Evolutionary conservation across 2,797 vertebrate species (phyloP), one percentile per base, ranked within the genome.

Genomic region (Helostoma temminkii): DNA sequence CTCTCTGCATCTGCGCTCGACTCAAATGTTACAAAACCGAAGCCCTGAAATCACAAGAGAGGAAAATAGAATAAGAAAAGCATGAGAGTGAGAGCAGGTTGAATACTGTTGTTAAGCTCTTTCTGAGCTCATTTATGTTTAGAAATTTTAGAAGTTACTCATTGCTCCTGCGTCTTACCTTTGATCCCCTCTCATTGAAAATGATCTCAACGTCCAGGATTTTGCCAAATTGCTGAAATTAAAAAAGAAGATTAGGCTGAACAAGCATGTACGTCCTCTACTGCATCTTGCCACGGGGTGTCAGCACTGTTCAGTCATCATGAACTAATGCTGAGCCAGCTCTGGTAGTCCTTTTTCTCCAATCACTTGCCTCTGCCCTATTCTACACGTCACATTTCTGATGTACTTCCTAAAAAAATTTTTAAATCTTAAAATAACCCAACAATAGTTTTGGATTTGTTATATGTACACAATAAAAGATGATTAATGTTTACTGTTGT

Each of bases 21-120:
- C 95, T 99, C 97, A 74, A 99, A 99, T 86, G 98, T 99, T 94
- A 99, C 97, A 92, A 99, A 99, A 90, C 98, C 98, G 78, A 99
- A 99, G 90, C 97, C 97, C 98, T 99, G 95, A 82, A 84, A 93
- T 88, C 91, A 88, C 82, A 30, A 57, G 47, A 32, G 26, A 24
- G 4, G 34, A 39, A n/a, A 39, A 61, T 8, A 25, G 52, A 42
- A 58, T 66, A 60, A 16, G 5, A 39, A 28, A 18, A 26, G 14
- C 9, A 24, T 32, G 5, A 43, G 53, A 9, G 22, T 34, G 54
- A 55, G 25, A 53, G 12, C 19, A 7, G 15, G 36, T 18, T 55
- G 41, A 56, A 42, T 74, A 65, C 15, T 9, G 28, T n/a, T 19
- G 39, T 15, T 70, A 59, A 73, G 28, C 21, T 66, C 71, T 69